These are phyloP conservation scores for Lates calcarifer DNA, from an alignment of 2,113 vertebrate genomes.

Conservation along the genomic window DNA sequence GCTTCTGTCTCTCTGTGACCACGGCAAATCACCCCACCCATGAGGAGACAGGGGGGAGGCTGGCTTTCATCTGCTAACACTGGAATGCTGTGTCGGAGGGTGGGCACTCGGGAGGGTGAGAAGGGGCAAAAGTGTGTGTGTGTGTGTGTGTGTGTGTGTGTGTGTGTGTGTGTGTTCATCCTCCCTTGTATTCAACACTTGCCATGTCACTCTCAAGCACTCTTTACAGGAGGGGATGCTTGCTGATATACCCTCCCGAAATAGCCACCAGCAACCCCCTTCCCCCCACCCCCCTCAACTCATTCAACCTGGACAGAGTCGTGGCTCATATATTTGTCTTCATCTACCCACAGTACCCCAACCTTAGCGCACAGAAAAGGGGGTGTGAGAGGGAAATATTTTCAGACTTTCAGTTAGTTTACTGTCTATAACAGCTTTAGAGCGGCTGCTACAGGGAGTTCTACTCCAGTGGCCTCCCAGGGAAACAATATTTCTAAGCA, in stretches of 20 bases:
- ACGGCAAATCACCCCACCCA: slow-evolving; percentile 55
- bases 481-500: not conserved
- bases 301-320: slow-evolving; percentile 37
- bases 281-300: slow-evolving; percentile 44
- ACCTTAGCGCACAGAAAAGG: not conserved
- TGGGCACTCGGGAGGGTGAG: slow-evolving; percentile 48
- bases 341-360: slow-evolving; percentile 15
- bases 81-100: slow-evolving; percentile 73
- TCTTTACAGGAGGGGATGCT: slow-evolving; percentile 67
- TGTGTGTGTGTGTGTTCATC: slow-evolving; percentile 47
- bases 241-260: slow-evolving; percentile 82
- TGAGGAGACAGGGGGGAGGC: slow-evolving; percentile 54
- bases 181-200: slow-evolving; percentile 79
- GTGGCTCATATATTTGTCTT: slow-evolving; percentile 24
- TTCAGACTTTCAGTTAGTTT: slow-evolving; percentile 14
- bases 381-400: slow-evolving; percentile 9
- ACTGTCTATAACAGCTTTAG: not conserved
- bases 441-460: not conserved
- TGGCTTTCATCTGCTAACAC: slow-evolving; percentile 68
- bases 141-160: slow-evolving; percentile 43
- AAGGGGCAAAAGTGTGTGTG: slow-evolving; percentile 41
- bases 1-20: slow-evolving; percentile 29
- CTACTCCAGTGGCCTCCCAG: not conserved
- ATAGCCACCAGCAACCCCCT: slow-evolving; percentile 70
- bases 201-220: slow-evolving; percentile 84